phyloP scores from a whole-genome alignment of 2,888 invertebrate species.

The Tachina lurida region DNA sequence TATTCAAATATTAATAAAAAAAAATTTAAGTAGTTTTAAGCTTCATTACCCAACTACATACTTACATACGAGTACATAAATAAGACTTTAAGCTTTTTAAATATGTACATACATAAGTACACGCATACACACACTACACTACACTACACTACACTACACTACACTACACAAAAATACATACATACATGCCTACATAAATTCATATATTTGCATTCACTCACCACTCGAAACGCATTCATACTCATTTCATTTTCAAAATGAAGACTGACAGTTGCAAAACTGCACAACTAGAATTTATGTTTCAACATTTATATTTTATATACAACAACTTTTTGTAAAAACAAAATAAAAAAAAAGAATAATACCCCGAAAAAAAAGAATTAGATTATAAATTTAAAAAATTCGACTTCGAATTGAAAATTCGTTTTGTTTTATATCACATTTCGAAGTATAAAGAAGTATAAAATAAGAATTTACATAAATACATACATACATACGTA shows the following conservation, averaged over 20 bases:
- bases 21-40: slow-evolving; percentile 30
- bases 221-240: slow-evolving; percentile 27
- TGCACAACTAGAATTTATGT: slow-evolving; percentile 61
- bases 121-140: background rate
- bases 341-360: slow-evolving; percentile 4
- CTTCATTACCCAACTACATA: slow-evolving; percentile 32
- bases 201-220: slow-evolving; percentile 17
- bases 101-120: background rate
- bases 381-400: slow-evolving; percentile 33
- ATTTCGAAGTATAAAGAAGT: slow-evolving; percentile 29
- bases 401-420: slow-evolving; percentile 11
- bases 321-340: slow-evolving; percentile 46
- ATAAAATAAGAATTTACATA: slow-evolving; percentile 45
- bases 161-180: slow-evolving; percentile 5
- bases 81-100: background rate
- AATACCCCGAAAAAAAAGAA: background rate
- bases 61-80: background rate
- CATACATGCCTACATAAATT: background rate
- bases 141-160: slow-evolving; percentile 3
- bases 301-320: slow-evolving; percentile 51
- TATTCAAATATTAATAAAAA: slow-evolving; percentile 1
- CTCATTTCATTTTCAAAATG: slow-evolving; percentile 64
- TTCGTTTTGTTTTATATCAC: slow-evolving; percentile 22
- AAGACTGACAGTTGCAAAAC: slow-evolving; percentile 68
- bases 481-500: too few species aligned